Percentiles rank a stretch among this genome's conserved stretches.
phyloP scores from a whole-genome alignment of 2,113 vertebrate genomes.

The Eretmochelys imbricata region DNA sequence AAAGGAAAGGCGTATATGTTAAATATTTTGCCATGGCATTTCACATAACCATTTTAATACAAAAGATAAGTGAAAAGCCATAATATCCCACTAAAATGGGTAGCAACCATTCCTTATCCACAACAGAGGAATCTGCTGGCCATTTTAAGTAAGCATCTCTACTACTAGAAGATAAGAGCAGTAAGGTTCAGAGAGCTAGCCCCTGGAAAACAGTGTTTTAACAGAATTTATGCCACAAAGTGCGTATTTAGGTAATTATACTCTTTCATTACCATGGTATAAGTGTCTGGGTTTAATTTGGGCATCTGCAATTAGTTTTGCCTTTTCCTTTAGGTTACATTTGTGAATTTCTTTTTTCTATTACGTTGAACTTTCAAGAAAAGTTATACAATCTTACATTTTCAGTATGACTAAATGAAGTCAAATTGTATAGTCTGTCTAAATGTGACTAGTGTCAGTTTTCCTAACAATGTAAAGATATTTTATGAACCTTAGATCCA shows the following conservation, averaged over 20 bases:
- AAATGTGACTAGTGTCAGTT: too few species aligned
- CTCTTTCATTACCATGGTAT: not conserved
- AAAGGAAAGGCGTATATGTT: not conserved
- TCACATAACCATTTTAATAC: not conserved
- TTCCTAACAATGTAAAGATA: too few species aligned
- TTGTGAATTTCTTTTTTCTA: not conserved
- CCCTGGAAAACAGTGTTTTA: not conserved
- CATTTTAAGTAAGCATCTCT: not conserved
- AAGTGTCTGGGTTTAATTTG: not conserved
- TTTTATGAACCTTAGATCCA: too few species aligned
- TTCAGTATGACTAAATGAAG: too few species aligned
- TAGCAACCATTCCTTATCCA: not conserved
- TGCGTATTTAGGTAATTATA: not conserved
- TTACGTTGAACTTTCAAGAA: not conserved
- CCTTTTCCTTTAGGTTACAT: not conserved
- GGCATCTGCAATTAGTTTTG: not conserved
- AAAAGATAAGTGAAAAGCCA: not conserved
- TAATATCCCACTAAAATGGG: not conserved
- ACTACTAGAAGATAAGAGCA: not conserved
- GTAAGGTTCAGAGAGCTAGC: not conserved
- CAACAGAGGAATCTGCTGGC: not conserved
- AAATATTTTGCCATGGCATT: not conserved
- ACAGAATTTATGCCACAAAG: not conserved
- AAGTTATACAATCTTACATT: not conserved
- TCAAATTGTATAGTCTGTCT: too few species aligned